Percentiles rank a stretch among this genome's conserved stretches.
These are phyloP conservation scores for Eulemur rufifrons DNA, from an alignment of 2,113 vertebrate species.

Conservation along the genomic window DNA sequence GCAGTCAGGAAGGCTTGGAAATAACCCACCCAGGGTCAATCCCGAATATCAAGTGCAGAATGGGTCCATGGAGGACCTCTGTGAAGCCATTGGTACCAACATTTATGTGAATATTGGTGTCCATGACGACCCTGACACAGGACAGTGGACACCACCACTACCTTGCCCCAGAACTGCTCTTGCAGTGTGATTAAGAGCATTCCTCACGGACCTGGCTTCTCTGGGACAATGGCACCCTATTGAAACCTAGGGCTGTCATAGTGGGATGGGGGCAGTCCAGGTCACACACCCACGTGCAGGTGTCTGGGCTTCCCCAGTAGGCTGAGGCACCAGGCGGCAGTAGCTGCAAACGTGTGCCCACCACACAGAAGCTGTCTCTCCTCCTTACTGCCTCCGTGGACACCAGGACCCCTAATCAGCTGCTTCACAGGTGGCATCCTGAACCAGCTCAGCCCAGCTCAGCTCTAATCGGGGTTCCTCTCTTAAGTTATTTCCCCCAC, in stretches of 20 bases:
- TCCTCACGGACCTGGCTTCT: neutral
- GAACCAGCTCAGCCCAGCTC: neutral
- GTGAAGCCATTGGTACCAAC: fast-evolving
- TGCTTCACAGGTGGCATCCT: neutral
- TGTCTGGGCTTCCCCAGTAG: neutral
- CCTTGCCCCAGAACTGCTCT: neutral
- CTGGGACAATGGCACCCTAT: neutral
- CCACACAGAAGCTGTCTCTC: neutral
- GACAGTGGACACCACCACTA: neutral
- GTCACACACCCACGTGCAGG: neutral
- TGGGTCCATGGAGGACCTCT: neutral
- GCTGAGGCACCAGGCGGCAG: neutral
- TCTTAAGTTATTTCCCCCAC: neutral
- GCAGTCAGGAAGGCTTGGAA: neutral
- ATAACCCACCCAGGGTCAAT: neutral
- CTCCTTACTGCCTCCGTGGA: neutral
- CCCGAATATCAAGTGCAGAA: neutral
- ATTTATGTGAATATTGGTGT: neutral
- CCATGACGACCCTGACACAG: neutral
- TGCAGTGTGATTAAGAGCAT: neutral
- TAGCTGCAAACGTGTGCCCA: fast-evolving
- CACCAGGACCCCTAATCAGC: neutral
- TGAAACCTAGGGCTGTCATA: neutral
- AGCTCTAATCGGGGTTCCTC: neutral
- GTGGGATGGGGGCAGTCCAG: neutral